Evolutionary conservation across 2,797 vertebrate genomes (phyloP), one percentile per base, ranked within the genome.

Genomic region (Acipenser oxyrinchus): DNA sequence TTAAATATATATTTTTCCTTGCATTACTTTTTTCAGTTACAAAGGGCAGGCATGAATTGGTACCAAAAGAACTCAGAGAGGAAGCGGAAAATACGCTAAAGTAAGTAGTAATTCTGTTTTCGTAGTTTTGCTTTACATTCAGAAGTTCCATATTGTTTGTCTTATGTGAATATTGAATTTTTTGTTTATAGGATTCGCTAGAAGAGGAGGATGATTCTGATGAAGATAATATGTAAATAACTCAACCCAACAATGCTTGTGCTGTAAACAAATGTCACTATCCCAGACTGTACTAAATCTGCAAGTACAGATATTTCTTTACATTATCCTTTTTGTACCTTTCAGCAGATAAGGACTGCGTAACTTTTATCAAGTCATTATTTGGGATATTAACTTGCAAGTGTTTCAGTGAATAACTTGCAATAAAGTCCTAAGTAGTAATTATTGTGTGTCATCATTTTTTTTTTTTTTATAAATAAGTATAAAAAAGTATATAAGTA

Each of bases 161-260:
- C 60, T n/a, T 53, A 60, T 62, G 62, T 65, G 62, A 66, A 37
- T 37, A 11, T 13, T 69, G 18, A 49, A 6, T 69, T 70, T 72
- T 57, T 77, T 68, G 18, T 75, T 70, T 50, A 77, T 76, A 98
- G 96, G 96, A 99, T 75, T 97, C 96, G 74, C 83, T 99, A 88
- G 96, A 98, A 83, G 96, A 99, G 78, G 96, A 99, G 63, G 96
- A 99, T 61, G 96, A 99, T 85, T 99, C 96, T 48, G 96, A 98
- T 0, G 96, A 99, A 81, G 96, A 99, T 79, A 98, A 99, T 82
- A 99, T 99, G 96, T 99, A 89, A 90, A 76, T 62, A 4, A 15
- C 13, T 61, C 66, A 50, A 6, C 48, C 55, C 49, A 64, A 49
- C 63, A 60, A 18, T n/a, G 74, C 77, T 76, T 51, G 69, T 68